phyloP scores from a whole-genome alignment of 2,113 vertebrate species.

The Tiliqua scincoides region DNA sequence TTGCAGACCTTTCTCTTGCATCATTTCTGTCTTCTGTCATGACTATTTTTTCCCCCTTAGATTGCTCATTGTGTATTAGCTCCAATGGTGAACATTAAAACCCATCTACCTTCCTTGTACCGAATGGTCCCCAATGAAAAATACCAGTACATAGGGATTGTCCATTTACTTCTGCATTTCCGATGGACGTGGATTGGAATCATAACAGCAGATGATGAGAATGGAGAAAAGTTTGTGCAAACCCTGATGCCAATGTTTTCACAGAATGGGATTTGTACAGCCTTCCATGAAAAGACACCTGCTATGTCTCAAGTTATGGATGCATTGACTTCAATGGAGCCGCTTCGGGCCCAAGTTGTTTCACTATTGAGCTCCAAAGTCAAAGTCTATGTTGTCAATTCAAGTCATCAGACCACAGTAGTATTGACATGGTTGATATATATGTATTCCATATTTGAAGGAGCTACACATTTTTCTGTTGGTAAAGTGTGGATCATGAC shows the following conservation, averaged over 20 bases:
- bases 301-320: neutral
- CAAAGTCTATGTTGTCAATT: slow-evolving; percentile 2
- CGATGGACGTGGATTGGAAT: neutral
- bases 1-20: no score
- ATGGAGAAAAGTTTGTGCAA: slow-evolving; percentile 6
- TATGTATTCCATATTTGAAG: neutral
- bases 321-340: neutral
- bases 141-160: neutral
- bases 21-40: no score
- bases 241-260: neutral
- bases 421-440: slow-evolving; percentile 1
- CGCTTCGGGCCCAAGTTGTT: neutral
- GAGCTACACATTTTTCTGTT: neutral
- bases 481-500: slow-evolving; percentile 12
- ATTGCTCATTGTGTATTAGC: neutral
- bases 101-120: slow-evolving; percentile 10
- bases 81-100: no score
- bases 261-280: neutral
- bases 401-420: neutral
- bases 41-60: slow-evolving; percentile 10
- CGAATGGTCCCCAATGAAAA: neutral
- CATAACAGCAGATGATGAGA: neutral
- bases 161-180: neutral
- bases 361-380: neutral
- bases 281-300: neutral